A percentile compares a stretch with the other conserved stretches of the same genome.
Conservation (phyloP, 2,888 invertebrate genomes). For the Eumacrocentrus americanus region DNA sequence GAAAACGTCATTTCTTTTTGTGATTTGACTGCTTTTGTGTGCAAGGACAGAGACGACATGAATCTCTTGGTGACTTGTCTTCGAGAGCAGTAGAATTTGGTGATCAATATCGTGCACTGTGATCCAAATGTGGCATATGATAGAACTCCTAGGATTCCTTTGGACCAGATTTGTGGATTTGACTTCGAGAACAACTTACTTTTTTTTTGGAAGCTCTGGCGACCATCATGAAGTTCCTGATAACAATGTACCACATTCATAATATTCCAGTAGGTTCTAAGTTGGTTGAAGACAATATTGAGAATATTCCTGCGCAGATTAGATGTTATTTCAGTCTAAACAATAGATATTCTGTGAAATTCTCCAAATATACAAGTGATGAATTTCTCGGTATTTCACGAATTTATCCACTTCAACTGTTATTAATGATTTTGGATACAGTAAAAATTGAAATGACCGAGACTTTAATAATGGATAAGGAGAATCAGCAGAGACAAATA, state of each 20-base stretch:
- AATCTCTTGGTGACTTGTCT: slow-evolving; percentile 71
- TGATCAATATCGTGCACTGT: slow-evolving; percentile 71
- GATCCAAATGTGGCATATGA: slow-evolving; percentile 47
- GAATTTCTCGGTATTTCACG: slow-evolving; percentile 67
- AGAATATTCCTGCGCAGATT: slow-evolving; percentile 68
- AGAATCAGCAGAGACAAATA: slow-evolving; percentile 1
- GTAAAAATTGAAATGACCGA: slow-evolving; percentile 61
- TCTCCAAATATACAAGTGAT: slow-evolving; percentile 71
- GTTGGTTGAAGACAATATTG: slow-evolving; percentile 67
- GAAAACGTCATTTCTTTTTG: slow-evolving; percentile 74
- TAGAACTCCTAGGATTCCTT: slow-evolving; percentile 44
- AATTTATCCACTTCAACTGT: slow-evolving; percentile 64
- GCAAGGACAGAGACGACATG: slow-evolving; percentile 80
- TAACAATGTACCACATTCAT: slow-evolving; percentile 70
- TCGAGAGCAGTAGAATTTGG: slow-evolving; percentile 64
- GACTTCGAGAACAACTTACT: slow-evolving; percentile 75
- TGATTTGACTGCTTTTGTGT: slow-evolving; percentile 85
- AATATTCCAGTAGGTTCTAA: slow-evolving; percentile 75
- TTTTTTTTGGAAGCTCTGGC: slow-evolving; percentile 73
- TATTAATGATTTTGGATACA: slow-evolving; percentile 69
- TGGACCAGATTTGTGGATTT: slow-evolving; percentile 58
- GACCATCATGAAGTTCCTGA: slow-evolving; percentile 73
- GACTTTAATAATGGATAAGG: too few relatives aligned
- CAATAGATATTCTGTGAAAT: slow-evolving; percentile 65
- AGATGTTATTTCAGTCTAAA: slow-evolving; percentile 70